Conservation (phyloP, 2,797 vertebrate genomes). For the Meriones psammophilus region DNA sequence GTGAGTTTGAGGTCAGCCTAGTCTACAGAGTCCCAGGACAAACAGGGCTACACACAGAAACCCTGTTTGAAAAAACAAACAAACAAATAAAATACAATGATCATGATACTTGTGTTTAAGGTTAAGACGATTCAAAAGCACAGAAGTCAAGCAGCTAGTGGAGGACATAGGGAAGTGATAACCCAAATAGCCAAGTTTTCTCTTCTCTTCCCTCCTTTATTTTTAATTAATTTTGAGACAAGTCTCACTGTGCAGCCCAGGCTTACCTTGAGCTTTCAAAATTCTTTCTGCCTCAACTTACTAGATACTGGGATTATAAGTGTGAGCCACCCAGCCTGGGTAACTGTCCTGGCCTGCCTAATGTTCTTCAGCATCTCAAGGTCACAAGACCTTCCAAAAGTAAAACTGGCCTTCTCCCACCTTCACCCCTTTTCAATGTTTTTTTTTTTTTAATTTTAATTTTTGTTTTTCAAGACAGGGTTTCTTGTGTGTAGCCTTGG, state of each 20-base stretch:
- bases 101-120: neutral
- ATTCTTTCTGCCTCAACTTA: neutral
- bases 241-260: neutral
- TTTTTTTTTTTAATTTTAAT: no score
- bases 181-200: neutral
- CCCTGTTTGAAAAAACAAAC: neutral
- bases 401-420: neutral
- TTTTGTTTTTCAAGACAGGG: no score
- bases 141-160: constrained; percentile 15
- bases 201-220: neutral
- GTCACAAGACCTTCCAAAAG: neutral
- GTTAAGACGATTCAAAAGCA: constrained; percentile 18
- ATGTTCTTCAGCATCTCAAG: neutral
- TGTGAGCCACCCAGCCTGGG: neutral
- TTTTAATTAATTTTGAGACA: neutral
- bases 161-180: neutral
- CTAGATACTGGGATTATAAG: neutral
- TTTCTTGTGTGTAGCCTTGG: no score
- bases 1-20: neutral
- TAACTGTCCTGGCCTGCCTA: neutral
- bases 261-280: neutral
- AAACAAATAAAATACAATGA: no score
- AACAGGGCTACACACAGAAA: neutral
- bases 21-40: neutral
- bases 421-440: neutral